These are phyloP conservation scores for Steatornis caripensis DNA, from an alignment of 2,113 vertebrate species.

Conservation along the genomic window DNA sequence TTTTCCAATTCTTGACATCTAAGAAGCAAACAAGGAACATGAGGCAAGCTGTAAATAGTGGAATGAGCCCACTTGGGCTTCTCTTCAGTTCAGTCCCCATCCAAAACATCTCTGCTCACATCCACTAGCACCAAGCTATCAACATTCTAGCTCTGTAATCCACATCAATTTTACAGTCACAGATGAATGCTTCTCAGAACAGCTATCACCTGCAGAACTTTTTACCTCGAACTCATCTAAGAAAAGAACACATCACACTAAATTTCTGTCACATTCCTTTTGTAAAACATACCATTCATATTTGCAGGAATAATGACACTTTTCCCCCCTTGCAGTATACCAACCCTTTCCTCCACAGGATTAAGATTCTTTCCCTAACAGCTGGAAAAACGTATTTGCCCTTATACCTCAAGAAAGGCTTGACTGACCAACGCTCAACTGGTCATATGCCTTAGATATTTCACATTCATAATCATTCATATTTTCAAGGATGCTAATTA, in stretches of 20 bases:
- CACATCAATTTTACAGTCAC: not conserved
- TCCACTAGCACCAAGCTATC: not conserved
- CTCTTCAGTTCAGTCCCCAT: not conserved
- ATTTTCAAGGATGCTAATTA: not conserved
- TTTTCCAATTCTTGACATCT: not conserved
- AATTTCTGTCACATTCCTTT: not conserved
- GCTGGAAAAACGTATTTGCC: not conserved
- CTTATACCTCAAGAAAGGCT: not conserved
- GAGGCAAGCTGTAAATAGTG: not conserved
- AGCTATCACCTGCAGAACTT: not conserved
- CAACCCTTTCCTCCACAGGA: not conserved
- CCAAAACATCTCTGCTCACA: not conserved
- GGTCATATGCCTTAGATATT: not conserved
- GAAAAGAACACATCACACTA: not conserved
- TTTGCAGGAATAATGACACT: not conserved
- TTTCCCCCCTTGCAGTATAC: not conserved
- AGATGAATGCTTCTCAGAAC: not conserved
- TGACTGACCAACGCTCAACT: not conserved
- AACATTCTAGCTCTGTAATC: not conserved
- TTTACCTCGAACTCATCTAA: not conserved
- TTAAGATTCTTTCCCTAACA: not conserved
- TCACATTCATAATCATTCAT: not conserved
- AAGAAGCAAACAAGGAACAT: not conserved
- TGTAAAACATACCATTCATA: not conserved
- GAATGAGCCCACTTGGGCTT: not conserved